Conservation (phyloP, 2,113 vertebrate genomes). For the Rhinogobius similis region DNA sequence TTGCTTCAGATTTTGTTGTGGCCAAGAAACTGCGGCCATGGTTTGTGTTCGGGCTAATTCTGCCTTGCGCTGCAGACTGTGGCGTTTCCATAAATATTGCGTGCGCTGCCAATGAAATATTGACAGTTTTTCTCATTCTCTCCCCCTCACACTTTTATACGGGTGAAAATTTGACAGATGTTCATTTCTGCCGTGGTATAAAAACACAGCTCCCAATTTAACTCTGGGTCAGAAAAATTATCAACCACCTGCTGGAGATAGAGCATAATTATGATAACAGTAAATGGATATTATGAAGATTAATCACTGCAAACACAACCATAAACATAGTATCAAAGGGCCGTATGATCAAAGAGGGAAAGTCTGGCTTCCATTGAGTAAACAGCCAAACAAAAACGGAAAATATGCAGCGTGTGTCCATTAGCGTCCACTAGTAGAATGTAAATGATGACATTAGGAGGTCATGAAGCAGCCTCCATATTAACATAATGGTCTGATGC, state of each 20-base stretch:
- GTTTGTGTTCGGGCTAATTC: constrained; percentile 25
- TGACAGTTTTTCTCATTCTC: constrained; percentile 26
- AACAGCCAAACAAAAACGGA: constrained; percentile 35
- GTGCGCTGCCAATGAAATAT: constrained; percentile 35
- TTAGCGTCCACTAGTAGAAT: constrained; percentile 42
- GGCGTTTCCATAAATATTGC: constrained; percentile 28
- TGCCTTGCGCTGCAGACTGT: constrained; percentile 14
- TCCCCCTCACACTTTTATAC: constrained; percentile 27
- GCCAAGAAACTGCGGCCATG: not conserved
- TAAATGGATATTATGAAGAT: constrained; percentile 2
- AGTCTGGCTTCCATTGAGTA: constrained; percentile 51
- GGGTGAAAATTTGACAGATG: constrained; percentile 49
- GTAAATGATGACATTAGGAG: constrained; percentile 60
- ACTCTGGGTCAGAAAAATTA: constrained; percentile 25
- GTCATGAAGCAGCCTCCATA: constrained; percentile 29
- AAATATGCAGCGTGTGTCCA: constrained; percentile 21
- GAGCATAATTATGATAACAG: constrained; percentile 12
- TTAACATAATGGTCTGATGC: constrained; percentile 52
- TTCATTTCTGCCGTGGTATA: constrained; percentile 31
- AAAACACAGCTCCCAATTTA: constrained; percentile 27
- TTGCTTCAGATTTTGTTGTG: not conserved
- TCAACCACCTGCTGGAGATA: constrained; percentile 16
- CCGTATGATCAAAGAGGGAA: constrained; percentile 33
- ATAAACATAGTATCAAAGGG: constrained; percentile 14
- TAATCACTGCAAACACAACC: constrained; percentile 11